Evolutionary conservation across 2,888 invertebrate species (phyloP).

Genomic region (Pristionchus japonicus): DNA sequence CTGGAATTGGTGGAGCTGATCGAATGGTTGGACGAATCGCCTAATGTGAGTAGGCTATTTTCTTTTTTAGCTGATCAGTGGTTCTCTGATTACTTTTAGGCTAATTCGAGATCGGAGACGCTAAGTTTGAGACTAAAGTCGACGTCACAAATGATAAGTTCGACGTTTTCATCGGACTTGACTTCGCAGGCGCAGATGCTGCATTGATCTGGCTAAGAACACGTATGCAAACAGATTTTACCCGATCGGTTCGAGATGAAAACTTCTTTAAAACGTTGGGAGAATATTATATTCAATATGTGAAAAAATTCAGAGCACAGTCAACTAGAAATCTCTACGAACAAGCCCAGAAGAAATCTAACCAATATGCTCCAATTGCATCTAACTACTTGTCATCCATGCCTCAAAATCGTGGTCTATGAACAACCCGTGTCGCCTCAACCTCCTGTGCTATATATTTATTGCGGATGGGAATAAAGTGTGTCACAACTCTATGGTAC

Average conservation of each 20-base stretch:
- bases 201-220: slow-evolving; percentile 90
- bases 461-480: too few species aligned
- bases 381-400: neutral
- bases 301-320: neutral
- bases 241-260: too few species aligned
- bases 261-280: too few species aligned
- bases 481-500: too few species aligned
- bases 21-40: slow-evolving; percentile 95
- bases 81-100: slow-evolving; percentile 52
- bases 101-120: slow-evolving; percentile 93
- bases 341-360: neutral
- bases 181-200: slow-evolving; percentile 87
- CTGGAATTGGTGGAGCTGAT: slow-evolving; percentile 97
- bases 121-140: slow-evolving; percentile 94
- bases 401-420: neutral
- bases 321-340: neutral
- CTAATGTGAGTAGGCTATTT: slow-evolving; percentile 80
- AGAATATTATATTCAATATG: too few species aligned
- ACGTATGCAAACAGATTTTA: too few species aligned
- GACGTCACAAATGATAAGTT: slow-evolving; percentile 95
- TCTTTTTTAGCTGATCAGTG: neutral
- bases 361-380: neutral
- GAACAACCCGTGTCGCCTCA: neutral
- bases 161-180: slow-evolving; percentile 95
- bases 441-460: neutral